Evolutionary conservation across 1,140 invertebrate species (phyloP).

Genomic region (Drosophila elegans): DNA sequence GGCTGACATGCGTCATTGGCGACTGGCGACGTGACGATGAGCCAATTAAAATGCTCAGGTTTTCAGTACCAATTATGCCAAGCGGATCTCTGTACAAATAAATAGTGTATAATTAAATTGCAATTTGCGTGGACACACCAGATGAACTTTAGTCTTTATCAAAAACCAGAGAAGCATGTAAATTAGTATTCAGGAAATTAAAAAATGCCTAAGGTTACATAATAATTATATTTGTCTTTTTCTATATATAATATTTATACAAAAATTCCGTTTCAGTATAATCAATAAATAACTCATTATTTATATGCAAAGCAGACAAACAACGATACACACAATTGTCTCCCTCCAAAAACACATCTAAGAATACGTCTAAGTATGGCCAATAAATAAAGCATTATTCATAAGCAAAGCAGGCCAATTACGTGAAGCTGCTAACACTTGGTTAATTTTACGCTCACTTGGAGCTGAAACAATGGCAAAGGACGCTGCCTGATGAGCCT

Average conservation of each 20-base stretch:
- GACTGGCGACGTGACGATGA: slow-evolving; percentile 13
- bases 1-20: slow-evolving; percentile 29
- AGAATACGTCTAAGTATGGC: slow-evolving; percentile 6
- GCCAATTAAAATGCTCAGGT: slow-evolving; percentile 22
- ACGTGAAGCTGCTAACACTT: slow-evolving; percentile 48
- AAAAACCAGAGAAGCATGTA: too few relatives aligned
- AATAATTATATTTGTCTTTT: too few relatives aligned
- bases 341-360: not conserved
- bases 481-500: slow-evolving; percentile 5
- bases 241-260: too few relatives aligned
- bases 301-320: not conserved
- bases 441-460: slow-evolving; percentile 77
- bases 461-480: slow-evolving; percentile 70
- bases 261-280: not conserved
- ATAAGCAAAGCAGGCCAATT: slow-evolving; percentile 68
- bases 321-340: not conserved
- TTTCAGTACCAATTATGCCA: slow-evolving; percentile 23
- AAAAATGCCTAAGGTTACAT: too few relatives aligned
- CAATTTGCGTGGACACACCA: slow-evolving; percentile 25
- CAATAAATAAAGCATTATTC: slow-evolving; percentile 79
- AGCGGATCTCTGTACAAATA: slow-evolving; percentile 60
- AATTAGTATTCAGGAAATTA: too few relatives aligned
- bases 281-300: not conserved
- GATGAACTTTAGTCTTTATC: not conserved
- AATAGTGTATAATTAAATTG: slow-evolving; percentile 68